Evolutionary conservation across 2,888 invertebrate species (phyloP).

Genomic region (Didymodactylos carnosus): DNA sequence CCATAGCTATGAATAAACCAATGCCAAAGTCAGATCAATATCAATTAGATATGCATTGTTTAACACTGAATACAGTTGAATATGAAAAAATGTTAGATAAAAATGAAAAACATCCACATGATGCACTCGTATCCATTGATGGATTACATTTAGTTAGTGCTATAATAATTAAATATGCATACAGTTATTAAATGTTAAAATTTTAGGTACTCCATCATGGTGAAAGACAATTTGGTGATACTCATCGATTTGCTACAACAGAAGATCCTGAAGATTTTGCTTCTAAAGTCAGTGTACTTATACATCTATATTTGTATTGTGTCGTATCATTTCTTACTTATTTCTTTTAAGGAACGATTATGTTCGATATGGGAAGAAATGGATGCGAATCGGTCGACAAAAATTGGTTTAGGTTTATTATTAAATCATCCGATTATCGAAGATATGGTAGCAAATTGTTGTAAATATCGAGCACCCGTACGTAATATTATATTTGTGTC

Average conservation of each 20-base stretch:
- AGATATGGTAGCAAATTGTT: constrained; percentile 12
- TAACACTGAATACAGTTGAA: neutral
- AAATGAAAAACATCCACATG: neutral
- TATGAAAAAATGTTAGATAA: neutral
- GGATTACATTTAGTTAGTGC: constrained; percentile 18
- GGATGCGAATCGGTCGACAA: neutral
- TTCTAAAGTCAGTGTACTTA: constrained; percentile 22
- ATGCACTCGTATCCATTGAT: constrained; percentile 11
- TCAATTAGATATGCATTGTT: neutral
- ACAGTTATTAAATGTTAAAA: neutral
- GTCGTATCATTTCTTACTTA: neutral
- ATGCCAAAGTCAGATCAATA: constrained; percentile 19
- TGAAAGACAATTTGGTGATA: constrained; percentile 27
- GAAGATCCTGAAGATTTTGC: constrained; percentile 29
- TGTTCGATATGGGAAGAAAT: constrained; percentile 4
- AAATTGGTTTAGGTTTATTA: neutral
- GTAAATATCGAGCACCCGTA: constrained; percentile 7
- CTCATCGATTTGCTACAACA: constrained; percentile 27
- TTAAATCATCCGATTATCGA: constrained; percentile 7
- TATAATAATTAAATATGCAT: neutral
- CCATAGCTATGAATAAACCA: constrained; percentile 26
- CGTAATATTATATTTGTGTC: neutral
- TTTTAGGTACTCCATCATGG: constrained; percentile 25
- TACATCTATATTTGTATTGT: neutral
- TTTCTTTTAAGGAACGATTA: neutral